These are phyloP conservation scores for Calcarius ornatus DNA, from an alignment of 2,113 vertebrate genomes.

Conservation along the genomic window DNA sequence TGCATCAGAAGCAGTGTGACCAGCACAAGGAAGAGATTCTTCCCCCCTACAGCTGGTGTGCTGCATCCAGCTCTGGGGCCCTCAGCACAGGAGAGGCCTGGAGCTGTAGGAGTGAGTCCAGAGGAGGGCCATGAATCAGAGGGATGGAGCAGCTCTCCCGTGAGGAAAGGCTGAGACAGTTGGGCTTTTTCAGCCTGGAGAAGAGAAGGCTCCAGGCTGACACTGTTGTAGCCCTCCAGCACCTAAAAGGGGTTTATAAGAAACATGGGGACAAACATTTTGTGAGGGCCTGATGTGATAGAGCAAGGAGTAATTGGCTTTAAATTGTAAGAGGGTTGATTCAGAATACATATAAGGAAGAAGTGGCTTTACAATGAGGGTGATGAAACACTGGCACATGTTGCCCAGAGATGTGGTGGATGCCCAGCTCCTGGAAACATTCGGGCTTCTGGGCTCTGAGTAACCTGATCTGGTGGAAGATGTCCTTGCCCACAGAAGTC, in stretches of 20 bases:
- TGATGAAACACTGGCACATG: background rate
- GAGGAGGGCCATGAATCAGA: background rate
- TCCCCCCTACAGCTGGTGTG: background rate
- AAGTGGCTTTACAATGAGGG: background rate
- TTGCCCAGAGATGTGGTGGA: background rate
- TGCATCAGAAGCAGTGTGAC: accelerated
- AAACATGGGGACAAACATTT: background rate
- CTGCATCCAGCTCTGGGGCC: background rate
- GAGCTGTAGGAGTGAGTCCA: background rate
- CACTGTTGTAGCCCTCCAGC: accelerated
- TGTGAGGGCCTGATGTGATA: background rate
- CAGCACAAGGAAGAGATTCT: background rate
- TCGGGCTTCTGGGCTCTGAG: background rate
- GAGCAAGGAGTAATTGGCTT: background rate
- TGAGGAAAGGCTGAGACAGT: background rate
- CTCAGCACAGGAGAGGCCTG: background rate
- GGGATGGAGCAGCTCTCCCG: background rate
- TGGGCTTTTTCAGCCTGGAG: background rate
- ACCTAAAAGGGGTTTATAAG: background rate
- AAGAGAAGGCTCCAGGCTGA: background rate
- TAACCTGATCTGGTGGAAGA: background rate
- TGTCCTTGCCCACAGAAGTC: background rate
- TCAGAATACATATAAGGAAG: background rate
- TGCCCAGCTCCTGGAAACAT: background rate
- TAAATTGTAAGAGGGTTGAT: background rate